Base-by-base conservation (phyloP, 2,797 vertebrate species). In the Cryptoprocta ferox region DNA sequence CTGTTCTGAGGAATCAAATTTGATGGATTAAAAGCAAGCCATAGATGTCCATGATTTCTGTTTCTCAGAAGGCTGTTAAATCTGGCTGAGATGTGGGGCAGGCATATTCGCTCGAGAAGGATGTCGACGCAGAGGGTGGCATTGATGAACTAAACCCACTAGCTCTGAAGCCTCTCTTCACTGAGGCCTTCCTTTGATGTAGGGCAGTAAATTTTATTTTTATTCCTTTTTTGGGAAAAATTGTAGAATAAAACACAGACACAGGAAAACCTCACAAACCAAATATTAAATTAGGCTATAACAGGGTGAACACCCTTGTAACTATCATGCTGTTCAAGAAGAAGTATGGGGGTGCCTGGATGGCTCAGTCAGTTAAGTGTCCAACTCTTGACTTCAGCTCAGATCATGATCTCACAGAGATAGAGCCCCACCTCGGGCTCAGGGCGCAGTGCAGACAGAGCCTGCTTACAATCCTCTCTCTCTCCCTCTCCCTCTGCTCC, bases 31-130 rank as follows among this genome's bases (percentile, higher is more conserved):
- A 39, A 63, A 35, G 4, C 28, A 90, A 61, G 7, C 10, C 6
- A 3, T 1, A 24, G n/a, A 9, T 73, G 16, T 3, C 14, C 15
- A 0, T 24, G 18, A 10, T 11, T 10, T 59, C 39, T 85, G 1
- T 56, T 96, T 82, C 42, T 19, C 24, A 42, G 59, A 42, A 42
- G 16, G 32, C 1, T 50, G 15, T 5, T 15, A 10, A 11, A 12
- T 56, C 56, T 61, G 24, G 21, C 32, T 83, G 42, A 95, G 28
- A 63, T 2, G 4, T 1, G 9, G 4, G 10, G 6, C 10, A 24
- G 19, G 3, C 1, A 1, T 37, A 4, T 21, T 63, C 42, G 16
- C 59, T 79, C 48, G 10, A 42, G n/a, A 61, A 89, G 6, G 12
- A 32, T n/a, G 19, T 18, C 1, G 2, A 35, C 2, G 2, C 7